Evolutionary conservation across 2,888 invertebrate genomes (phyloP), one percentile per base, ranked within the genome.

Genomic region (Diplolepis rosae): DNA sequence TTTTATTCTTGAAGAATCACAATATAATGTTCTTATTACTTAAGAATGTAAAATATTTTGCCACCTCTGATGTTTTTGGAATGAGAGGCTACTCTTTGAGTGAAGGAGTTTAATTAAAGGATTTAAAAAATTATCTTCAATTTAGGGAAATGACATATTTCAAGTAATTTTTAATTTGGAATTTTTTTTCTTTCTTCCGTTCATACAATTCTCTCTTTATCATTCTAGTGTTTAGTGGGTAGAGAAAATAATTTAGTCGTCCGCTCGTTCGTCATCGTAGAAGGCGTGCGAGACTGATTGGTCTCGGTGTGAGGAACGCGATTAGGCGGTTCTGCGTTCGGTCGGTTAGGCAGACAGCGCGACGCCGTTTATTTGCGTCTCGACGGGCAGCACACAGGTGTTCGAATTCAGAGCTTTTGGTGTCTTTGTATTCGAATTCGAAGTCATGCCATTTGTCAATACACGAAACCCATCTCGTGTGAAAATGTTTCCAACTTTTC

Each of bases 281-380:
- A 67, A 69, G 56, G 69, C 71, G 72, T 66, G 76, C 71, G 76
- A 74, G 76, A 81, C 76, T 76, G 73, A 81, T 80, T 77, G 77
- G 69, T 80, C 79, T 79, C 79, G 77, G 80, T 80, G 74, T 77
- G 73, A 77, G 74, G 77, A 75, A 73, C 77, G 68, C 79, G 81
- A 80, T 81, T 79, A 82, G 80, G n/a, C n/a, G n/a, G n/a, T n/a
- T n/a, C n/a, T n/a, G n/a, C n/a, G n/a, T n/a, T n/a, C n/a, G n/a
- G 76, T 77, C 74, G 78, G 75, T 76, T 77, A 73, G 78, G 81
- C 84, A 87, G 86, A 87, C 86, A 83, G 86, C 85, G 82, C 84
- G 87, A 85, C 87, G 87, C 86, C 85, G 83, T 84, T 84, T 85
- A 86, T 86, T 87, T 84, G 81, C 81, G 85, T 83, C 79, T 48